Evolutionary conservation across 1,140 invertebrate species (phyloP).

Genomic region (Drosophila ananassae): DNA sequence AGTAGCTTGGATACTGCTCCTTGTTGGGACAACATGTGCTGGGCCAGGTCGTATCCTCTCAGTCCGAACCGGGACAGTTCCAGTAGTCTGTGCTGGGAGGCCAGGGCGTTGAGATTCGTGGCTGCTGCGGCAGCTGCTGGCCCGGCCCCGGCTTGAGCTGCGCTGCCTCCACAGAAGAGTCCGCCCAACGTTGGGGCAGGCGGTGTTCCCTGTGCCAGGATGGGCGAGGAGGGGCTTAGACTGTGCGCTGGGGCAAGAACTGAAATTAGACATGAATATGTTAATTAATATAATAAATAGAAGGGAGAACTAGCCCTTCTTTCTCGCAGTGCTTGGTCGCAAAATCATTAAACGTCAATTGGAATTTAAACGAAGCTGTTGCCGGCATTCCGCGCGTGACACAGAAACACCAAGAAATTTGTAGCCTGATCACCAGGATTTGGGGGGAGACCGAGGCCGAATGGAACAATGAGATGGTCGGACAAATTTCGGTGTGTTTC

Average conservation of each 20-base stretch:
- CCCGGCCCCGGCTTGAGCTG: slow-evolving; percentile 76
- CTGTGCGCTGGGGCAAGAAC: slow-evolving; percentile 60
- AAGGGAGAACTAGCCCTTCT: background rate
- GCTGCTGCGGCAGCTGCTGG: slow-evolving; percentile 78
- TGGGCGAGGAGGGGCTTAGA: slow-evolving; percentile 65
- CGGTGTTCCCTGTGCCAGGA: slow-evolving; percentile 84
- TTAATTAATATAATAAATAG: background rate
- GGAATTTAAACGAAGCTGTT: slow-evolving; percentile 82
- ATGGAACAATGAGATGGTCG: slow-evolving; percentile 43
- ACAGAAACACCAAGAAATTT: slow-evolving; percentile 81
- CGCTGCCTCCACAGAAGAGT: slow-evolving; percentile 55
- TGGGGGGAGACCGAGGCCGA: background rate
- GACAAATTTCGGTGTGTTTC: slow-evolving; percentile 76
- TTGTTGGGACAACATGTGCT: slow-evolving; percentile 94
- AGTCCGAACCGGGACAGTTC: slow-evolving; percentile 93
- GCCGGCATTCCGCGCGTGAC: slow-evolving; percentile 79
- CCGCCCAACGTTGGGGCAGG: slow-evolving; percentile 83
- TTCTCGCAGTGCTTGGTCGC: slow-evolving; percentile 3
- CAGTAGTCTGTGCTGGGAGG: slow-evolving; percentile 90
- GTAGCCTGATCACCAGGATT: slow-evolving; percentile 36
- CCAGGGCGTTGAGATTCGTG: slow-evolving; percentile 88
- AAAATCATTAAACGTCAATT: slow-evolving; percentile 78
- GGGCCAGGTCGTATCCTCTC: slow-evolving; percentile 94
- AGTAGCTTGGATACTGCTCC: slow-evolving; percentile 95
- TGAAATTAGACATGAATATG: slow-evolving; percentile 22